A percentile compares a stretch with the other conserved stretches of the same genome.
Conservation (phyloP, 2,113 vertebrate genomes). For the Penelope pileata region DNA sequence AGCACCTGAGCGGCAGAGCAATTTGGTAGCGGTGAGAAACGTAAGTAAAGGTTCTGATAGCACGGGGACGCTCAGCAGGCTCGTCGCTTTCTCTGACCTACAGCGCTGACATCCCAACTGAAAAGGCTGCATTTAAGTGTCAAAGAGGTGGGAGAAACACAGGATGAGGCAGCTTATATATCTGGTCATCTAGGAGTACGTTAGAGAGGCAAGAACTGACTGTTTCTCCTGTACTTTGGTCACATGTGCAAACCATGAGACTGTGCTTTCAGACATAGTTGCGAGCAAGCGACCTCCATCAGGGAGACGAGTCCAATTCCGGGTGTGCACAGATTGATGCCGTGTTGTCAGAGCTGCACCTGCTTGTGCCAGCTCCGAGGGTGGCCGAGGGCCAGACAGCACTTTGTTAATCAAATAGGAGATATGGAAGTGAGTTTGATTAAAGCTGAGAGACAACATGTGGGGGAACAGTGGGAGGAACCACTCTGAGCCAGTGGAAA, state of each 20-base stretch:
- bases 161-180: background rate
- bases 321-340: background rate
- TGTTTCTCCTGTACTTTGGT: background rate
- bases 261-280: constrained; percentile 6
- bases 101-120: background rate
- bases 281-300: constrained; percentile 14
- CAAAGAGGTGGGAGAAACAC: background rate
- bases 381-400: constrained; percentile 43
- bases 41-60: background rate
- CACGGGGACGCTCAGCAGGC: background rate
- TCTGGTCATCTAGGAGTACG: background rate
- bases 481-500: constrained; percentile 31
- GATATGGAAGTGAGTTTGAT: constrained; percentile 46
- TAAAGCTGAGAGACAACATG: constrained; percentile 63
- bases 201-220: background rate
- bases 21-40: background rate
- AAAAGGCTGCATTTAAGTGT: background rate
- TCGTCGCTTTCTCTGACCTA: background rate
- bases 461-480: constrained; percentile 43
- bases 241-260: background rate
- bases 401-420: constrained; percentile 52
- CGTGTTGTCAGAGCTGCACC: background rate
- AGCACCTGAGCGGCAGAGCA: background rate
- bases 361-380: background rate
- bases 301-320: constrained; percentile 20